Evolutionary conservation across 2,888 invertebrate species (phyloP).

Genomic region (Scrobipalpa atriplicella): DNA sequence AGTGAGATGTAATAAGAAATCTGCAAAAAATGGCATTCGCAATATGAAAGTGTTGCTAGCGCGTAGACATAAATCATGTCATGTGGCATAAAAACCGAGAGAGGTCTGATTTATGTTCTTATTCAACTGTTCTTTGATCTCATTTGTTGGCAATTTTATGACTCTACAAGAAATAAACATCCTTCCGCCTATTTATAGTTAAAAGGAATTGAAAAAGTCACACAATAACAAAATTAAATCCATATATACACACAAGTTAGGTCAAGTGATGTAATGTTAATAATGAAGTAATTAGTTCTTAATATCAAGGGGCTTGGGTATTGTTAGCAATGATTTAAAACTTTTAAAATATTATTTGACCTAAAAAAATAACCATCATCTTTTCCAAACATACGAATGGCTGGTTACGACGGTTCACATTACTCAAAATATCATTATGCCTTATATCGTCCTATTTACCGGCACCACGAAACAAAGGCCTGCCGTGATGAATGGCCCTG

Average conservation of each 20-base stretch:
- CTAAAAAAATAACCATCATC: neutral
- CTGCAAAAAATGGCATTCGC: conserved; percentile 18
- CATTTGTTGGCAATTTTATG: conserved; percentile 12
- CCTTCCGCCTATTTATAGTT: neutral
- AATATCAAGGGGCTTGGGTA: too few species aligned
- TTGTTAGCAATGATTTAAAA: too few species aligned
- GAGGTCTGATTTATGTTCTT: conserved; percentile 17
- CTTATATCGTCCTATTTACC: conserved; percentile 38
- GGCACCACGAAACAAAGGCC: conserved; percentile 49
- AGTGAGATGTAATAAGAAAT: conserved; percentile 25
- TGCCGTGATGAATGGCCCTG: conserved; percentile 52
- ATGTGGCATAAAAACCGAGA: conserved; percentile 13
- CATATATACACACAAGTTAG: too few species aligned
- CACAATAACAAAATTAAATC: too few species aligned
- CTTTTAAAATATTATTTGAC: neutral
- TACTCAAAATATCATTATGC: conserved; percentile 32
- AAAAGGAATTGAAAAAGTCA: too few species aligned
- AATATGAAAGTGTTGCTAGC: conserved; percentile 19
- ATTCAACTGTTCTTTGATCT: conserved; percentile 19
- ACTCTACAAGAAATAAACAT: conserved; percentile 1
- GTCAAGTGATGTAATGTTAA: too few species aligned
- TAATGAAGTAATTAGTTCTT: too few species aligned
- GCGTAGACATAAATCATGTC: conserved; percentile 21
- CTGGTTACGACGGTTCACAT: conserved; percentile 4
- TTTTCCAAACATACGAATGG: conserved; percentile 1